Percentiles rank a stretch among this genome's conserved stretches.
These are phyloP conservation scores for Lutjanus campechanus DNA, from an alignment of 2,797 vertebrate genomes.

Conservation along the genomic window DNA sequence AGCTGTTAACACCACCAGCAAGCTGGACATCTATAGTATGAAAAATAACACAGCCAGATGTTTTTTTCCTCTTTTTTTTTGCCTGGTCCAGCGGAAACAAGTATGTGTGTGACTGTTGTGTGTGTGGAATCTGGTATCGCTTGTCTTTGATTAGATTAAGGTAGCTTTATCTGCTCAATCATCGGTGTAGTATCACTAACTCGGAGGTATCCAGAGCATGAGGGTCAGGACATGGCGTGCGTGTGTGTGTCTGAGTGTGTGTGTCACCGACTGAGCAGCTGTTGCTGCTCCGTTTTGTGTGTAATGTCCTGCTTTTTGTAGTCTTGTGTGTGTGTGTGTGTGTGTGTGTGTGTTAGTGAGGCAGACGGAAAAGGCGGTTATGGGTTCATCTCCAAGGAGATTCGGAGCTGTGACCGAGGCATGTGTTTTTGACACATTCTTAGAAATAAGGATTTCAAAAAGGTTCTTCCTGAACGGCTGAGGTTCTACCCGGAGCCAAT, in stretches of 20 bases:
- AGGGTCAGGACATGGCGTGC: slow-evolving; percentile 38
- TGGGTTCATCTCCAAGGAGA: slow-evolving; percentile 53
- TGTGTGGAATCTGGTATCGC: slow-evolving; percentile 41
- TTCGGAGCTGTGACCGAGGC: slow-evolving; percentile 28
- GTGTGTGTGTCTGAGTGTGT: slow-evolving; percentile 1
- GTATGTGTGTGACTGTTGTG: not conserved
- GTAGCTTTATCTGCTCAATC: slow-evolving; percentile 61
- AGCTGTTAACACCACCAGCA: slow-evolving; percentile 71
- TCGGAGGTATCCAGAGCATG: slow-evolving; percentile 49
- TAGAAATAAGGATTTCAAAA: too few relatives aligned
- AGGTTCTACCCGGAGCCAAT: too few relatives aligned
- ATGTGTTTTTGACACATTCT: slow-evolving; percentile 11
- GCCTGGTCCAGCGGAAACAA: slow-evolving; percentile 18
- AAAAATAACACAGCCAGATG: slow-evolving; percentile 62
- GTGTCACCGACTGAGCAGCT: slow-evolving; percentile 50
- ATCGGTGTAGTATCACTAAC: slow-evolving; percentile 58
- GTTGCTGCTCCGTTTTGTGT: slow-evolving; percentile 51
- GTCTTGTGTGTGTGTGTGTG: slow-evolving; percentile 29
- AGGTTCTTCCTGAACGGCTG: too few relatives aligned
- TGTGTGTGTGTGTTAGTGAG: slow-evolving; percentile 12
- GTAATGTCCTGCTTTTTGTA: slow-evolving; percentile 57
- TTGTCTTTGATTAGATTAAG: slow-evolving; percentile 69
- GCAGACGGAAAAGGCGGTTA: slow-evolving; percentile 29
- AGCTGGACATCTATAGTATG: slow-evolving; percentile 55
- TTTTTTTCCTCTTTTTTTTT: slow-evolving; percentile 12